Evolutionary conservation across 2,113 vertebrate genomes (phyloP).

Genomic region (Agapornis roseicollis): DNA sequence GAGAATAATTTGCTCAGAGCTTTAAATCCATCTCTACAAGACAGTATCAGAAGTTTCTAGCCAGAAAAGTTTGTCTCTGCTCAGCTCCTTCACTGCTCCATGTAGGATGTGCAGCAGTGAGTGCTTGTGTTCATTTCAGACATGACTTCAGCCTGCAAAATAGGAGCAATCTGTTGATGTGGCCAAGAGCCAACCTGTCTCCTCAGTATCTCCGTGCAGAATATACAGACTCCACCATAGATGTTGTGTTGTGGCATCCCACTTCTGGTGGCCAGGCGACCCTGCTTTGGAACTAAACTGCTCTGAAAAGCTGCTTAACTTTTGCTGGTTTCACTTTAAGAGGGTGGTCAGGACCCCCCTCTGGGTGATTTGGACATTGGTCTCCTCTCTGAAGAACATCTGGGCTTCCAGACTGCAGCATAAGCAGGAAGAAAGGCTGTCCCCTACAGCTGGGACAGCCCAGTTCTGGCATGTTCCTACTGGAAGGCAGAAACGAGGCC

Average conservation of each 20-base stretch:
- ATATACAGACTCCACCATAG: not conserved
- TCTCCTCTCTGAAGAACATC: not conserved
- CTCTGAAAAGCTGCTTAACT: not conserved
- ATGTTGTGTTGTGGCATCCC: not conserved
- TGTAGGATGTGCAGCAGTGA: not conserved
- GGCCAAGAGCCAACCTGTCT: constrained; percentile 1
- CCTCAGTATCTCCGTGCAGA: not conserved
- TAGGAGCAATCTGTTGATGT: constrained; percentile 14
- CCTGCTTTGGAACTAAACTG: not conserved
- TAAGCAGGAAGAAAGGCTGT: not conserved
- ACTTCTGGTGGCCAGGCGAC: not conserved
- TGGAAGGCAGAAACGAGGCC: not conserved
- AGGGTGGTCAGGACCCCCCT: not conserved
- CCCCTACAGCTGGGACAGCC: not conserved
- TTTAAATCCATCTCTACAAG: not conserved
- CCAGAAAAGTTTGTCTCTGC: not conserved
- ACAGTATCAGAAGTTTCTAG: not conserved
- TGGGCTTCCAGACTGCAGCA: not conserved
- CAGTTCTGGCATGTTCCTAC: not conserved
- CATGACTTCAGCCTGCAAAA: constrained; percentile 18
- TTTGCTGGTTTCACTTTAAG: not conserved
- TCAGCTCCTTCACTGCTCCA: not conserved
- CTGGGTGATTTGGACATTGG: fast-evolving
- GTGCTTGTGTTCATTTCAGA: not conserved
- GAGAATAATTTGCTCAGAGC: not conserved